Base-by-base conservation (phyloP, 2,888 invertebrate species). In the Sepiola atlantica region DNA sequence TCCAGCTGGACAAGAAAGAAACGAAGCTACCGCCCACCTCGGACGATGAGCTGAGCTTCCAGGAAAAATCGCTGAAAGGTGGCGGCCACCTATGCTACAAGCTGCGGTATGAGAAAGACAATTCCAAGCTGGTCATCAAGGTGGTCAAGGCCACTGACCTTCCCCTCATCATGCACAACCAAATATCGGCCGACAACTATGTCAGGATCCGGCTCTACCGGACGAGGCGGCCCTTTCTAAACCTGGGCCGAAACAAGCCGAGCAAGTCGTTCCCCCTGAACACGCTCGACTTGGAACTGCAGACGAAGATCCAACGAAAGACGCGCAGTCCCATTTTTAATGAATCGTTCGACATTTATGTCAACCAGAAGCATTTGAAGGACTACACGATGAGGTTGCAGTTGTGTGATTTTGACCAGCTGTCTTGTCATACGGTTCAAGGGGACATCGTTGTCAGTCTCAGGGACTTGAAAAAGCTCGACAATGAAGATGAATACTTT, bases 391-490 rank as follows among this genome's bases (percentile, higher is more conserved):
- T 96, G 28, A 96, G 95, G 32, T 94, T 96, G 32, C 95, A 96
- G 91, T 95, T 96, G 91, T 96, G 96, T 94, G 96, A 96, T 94
- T 96, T 96, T 94, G 96, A 96, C 94, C 96, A 96, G 91, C 96
- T 96, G 94, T 96, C 96, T 55, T 95, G 96, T 21, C 96, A 96
- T 94, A 95, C 96, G 45, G 95, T 96, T 28, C 94, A 96, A 35
- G 96, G 96, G 93, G 96, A 96, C 95, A 95, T 95, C 35, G 95
- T 95, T 32, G 94, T 95, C 57, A 94, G 94, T 12, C 90, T 96
- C 90, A 95, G 95, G 57, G 96, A 95, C 93, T 90, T 95, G 28
- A 95, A 96, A 35, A 45, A 96, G 1, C 61, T 94, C 32, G 94
- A 95, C 21, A 94, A 95, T 90, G 95, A 94, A 92, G 95, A 96